A percentile compares a stretch with the other conserved stretches of the same genome.
These are phyloP conservation scores for Gopherus evgoodei DNA, from an alignment of 2,113 vertebrate genomes.

Conservation along the genomic window DNA sequence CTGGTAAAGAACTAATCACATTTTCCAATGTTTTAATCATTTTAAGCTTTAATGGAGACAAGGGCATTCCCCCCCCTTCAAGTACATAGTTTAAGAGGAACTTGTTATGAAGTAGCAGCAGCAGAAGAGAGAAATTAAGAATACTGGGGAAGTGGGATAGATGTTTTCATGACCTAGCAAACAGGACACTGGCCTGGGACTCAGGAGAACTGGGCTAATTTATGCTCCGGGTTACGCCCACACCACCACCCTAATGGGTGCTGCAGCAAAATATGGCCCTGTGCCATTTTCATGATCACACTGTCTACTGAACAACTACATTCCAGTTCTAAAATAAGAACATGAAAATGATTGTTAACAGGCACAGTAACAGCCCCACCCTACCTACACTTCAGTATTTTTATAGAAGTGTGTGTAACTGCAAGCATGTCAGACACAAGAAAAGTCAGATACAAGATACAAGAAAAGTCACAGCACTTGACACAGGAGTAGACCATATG, in stretches of 20 bases:
- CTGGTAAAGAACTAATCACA: background rate
- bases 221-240: background rate
- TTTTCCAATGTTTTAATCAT: background rate
- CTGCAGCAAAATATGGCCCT: conserved; percentile 30
- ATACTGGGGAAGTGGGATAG: background rate
- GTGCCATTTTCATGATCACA: background rate
- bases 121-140: background rate
- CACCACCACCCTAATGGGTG: background rate
- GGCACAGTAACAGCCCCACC: conserved; percentile 56
- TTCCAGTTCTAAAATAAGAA: conserved; percentile 50
- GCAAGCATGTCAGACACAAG: conserved; percentile 64
- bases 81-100: background rate
- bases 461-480: background rate
- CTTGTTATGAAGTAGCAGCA: background rate
- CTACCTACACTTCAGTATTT: background rate
- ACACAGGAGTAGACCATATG: background rate
- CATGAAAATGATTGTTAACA: background rate
- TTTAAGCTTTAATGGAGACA: background rate
- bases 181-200: too few species aligned
- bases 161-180: background rate
- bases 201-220: background rate
- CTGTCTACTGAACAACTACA: background rate
- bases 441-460: background rate
- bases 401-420: conserved; percentile 25
- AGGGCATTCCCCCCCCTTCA: background rate